Base-by-base conservation (phyloP, 2,797 vertebrate species). In the Orientallactaga sibirica region DNA sequence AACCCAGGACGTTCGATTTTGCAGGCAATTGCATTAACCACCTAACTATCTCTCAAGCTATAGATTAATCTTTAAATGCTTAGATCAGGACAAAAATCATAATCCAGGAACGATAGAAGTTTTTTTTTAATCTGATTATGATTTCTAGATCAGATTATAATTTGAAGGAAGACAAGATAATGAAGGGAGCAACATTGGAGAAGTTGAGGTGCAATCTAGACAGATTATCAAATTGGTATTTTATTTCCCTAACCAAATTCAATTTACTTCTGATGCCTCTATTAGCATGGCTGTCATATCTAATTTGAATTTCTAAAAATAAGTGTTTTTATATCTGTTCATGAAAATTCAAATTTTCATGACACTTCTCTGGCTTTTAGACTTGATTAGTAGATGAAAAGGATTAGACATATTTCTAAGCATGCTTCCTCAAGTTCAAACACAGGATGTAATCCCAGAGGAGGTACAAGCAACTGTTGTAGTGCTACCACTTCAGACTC, bases 111-210 rank as follows among this genome's bases (percentile, higher is more conserved):
- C 9, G 43, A 37, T 29, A 77, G 14, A 19, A 43, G 7, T 27
- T 61, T 29, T 66, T 66, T 43, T 0, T 25, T 37, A 64, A 41
- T 58, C 55, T 58, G 55, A 43, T 11, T 11, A 33, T 74, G 9
- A 74, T 75, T 78, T 80, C 93, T 77, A 88, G 41, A 75, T 95
- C 10, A 48, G 41, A 58, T 48, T 68, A 52, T 67, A 92, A 83
- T 90, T 73, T 80, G n/a, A 80, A 29, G 22, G 27, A 91, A 82
- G 18, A 86, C 7, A 66, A 14, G 25, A 67, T 61, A 92, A 92
- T 68, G n/a, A 25, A 52, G 66, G 33, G 19, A 37, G 71, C 6
- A 73, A 79, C 19, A 20, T 78, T 79, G 55, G 43, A 88, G 84
- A 94, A 85, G 22, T 2, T 43, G 41, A 92, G 48, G 80, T 71